Evolutionary conservation across 2,113 vertebrate genomes (phyloP).

Genomic region (Dascyllus trimaculatus): DNA sequence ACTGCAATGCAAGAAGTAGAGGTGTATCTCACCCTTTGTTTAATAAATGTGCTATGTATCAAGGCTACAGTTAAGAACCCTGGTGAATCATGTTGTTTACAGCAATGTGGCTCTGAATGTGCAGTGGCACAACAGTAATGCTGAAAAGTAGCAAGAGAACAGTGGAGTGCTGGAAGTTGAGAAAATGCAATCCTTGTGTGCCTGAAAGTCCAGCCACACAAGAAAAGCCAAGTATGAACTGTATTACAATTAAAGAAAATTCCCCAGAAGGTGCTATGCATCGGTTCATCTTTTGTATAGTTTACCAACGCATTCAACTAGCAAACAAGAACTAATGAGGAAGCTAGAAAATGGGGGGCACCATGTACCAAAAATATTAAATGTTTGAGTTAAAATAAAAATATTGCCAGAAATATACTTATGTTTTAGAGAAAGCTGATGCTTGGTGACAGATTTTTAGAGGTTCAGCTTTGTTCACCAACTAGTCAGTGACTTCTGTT

Average conservation of each 20-base stretch:
- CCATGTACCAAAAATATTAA: background rate
- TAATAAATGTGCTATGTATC: background rate
- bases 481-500: background rate
- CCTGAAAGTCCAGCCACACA: background rate
- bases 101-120: background rate
- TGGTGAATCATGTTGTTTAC: constrained; percentile 6
- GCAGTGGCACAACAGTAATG: background rate
- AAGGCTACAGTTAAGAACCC: background rate
- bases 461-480: background rate
- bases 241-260: background rate
- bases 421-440: background rate
- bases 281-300: background rate
- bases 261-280: background rate
- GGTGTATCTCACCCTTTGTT: constrained; percentile 6
- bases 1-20: background rate
- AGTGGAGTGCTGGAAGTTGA: background rate
- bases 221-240: background rate
- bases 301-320: background rate
- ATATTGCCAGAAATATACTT: too few relatives aligned
- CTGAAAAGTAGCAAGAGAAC: background rate
- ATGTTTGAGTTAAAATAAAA: background rate
- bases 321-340: too few relatives aligned
- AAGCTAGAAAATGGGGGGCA: constrained; percentile 28
- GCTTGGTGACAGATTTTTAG: background rate
- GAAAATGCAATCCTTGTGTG: background rate